Conservation (phyloP, 2,888 invertebrate species). For the Melanchra persicariae region DNA sequence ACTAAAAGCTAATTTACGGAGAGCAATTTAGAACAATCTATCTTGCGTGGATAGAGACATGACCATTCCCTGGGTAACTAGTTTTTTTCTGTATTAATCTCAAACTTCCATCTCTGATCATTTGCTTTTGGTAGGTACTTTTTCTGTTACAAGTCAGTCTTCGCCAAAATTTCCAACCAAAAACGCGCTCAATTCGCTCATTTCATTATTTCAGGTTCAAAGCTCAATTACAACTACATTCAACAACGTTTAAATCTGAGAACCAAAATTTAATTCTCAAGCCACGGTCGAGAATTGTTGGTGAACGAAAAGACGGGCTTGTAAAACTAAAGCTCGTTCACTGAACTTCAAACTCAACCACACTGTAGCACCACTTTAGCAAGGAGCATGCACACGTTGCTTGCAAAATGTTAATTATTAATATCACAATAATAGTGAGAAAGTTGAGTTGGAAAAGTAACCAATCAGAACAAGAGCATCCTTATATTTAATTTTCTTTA, state of each 20-base stretch:
- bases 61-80: background rate
- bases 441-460: constrained; percentile 12
- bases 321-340: constrained; percentile 44
- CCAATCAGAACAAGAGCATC: constrained; percentile 1
- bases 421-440: constrained; percentile 38
- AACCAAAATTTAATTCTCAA: constrained; percentile 38
- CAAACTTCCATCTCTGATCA: background rate
- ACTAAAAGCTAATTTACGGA: constrained; percentile 22
- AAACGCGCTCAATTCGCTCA: background rate
- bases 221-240: constrained; percentile 38
- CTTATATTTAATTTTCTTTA: constrained; percentile 10
- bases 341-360: constrained; percentile 44
- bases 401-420: constrained; percentile 46
- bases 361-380: constrained; percentile 33
- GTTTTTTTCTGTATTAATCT: background rate
- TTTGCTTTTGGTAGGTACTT: background rate
- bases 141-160: background rate
- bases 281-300: constrained; percentile 28
- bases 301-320: constrained; percentile 35
- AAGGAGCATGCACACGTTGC: constrained; percentile 32
- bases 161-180: background rate
- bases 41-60: constrained; percentile 11
- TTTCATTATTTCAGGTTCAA: constrained; percentile 12
- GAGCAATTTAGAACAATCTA: constrained; percentile 8
- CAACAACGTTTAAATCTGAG: constrained; percentile 15